phyloP scores from a whole-genome alignment of 2,888 invertebrate genomes.

The Lycaena phlaeas region DNA sequence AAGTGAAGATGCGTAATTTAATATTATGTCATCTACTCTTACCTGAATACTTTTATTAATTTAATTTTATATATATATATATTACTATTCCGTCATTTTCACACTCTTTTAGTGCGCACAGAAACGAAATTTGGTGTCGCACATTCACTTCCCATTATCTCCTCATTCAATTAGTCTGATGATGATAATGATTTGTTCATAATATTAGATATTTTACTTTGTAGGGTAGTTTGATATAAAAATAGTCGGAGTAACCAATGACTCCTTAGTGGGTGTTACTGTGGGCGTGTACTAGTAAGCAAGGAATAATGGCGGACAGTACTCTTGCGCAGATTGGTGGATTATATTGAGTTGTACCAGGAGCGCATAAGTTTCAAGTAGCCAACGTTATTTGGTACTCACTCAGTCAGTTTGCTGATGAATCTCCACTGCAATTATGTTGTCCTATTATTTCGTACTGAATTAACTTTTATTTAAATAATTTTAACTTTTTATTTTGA shows the following conservation, averaged over 20 bases:
- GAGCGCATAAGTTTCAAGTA: neutral
- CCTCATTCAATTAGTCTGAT: neutral
- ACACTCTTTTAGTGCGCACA: too few species aligned
- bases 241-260: neutral
- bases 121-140: neutral
- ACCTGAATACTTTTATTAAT: neutral
- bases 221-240: neutral
- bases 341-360: neutral
- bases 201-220: neutral
- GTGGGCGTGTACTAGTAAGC: neutral
- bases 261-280: neutral
- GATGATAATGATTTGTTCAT: neutral
- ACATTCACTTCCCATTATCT: neutral
- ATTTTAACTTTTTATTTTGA: too few species aligned
- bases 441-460: conserved; percentile 17
- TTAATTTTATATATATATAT: too few species aligned
- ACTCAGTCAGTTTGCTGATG: neutral
- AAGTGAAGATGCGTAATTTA: conserved; percentile 1
- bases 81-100: too few species aligned
- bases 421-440: conserved; percentile 5
- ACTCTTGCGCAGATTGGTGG: neutral
- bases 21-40: neutral
- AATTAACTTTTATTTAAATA: too few species aligned
- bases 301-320: neutral
- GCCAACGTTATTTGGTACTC: neutral